A percentile compares a stretch with the other conserved stretches of the same genome.
Conservation (phyloP, 2,113 vertebrate species). For the Nycticryphes semicollaris region DNA sequence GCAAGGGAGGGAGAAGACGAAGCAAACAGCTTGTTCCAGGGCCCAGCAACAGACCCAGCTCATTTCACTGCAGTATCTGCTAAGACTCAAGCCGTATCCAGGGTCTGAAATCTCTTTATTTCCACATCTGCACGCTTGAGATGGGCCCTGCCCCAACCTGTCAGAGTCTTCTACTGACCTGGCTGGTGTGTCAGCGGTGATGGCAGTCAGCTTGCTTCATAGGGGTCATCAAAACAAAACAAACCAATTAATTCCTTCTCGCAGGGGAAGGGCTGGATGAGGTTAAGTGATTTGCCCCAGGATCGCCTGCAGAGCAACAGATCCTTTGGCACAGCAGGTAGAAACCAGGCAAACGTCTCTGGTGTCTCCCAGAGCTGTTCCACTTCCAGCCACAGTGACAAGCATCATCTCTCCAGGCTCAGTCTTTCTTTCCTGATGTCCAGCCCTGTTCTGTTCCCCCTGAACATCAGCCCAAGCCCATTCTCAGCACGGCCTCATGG, state of each 20-base stretch:
- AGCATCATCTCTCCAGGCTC: not conserved
- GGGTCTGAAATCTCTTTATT: not conserved
- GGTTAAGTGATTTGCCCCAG: not conserved
- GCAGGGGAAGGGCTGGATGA: not conserved
- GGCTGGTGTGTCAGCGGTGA: not conserved
- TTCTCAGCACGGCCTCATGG: not conserved
- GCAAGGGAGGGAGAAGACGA: not conserved
- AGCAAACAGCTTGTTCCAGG: not conserved
- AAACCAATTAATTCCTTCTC: not conserved
- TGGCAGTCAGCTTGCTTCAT: not conserved
- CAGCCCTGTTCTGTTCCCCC: not conserved
- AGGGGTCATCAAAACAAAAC: not conserved
- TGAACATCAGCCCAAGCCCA: not conserved
- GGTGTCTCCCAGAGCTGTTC: not conserved
- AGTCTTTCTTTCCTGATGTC: not conserved
- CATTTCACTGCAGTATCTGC: rapidly evolving
- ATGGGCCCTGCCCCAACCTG: not conserved
- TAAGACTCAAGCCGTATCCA: not conserved
- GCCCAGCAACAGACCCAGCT: not conserved
- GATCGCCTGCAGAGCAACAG: not conserved
- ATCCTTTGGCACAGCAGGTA: not conserved
- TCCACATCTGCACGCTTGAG: not conserved
- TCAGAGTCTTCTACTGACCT: not conserved
- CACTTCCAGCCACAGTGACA: rapidly evolving
- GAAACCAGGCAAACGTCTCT: not conserved